Evolutionary conservation across 2,888 invertebrate species (phyloP), one percentile per base, ranked within the genome.

Genomic region (Beris chalybata): DNA sequence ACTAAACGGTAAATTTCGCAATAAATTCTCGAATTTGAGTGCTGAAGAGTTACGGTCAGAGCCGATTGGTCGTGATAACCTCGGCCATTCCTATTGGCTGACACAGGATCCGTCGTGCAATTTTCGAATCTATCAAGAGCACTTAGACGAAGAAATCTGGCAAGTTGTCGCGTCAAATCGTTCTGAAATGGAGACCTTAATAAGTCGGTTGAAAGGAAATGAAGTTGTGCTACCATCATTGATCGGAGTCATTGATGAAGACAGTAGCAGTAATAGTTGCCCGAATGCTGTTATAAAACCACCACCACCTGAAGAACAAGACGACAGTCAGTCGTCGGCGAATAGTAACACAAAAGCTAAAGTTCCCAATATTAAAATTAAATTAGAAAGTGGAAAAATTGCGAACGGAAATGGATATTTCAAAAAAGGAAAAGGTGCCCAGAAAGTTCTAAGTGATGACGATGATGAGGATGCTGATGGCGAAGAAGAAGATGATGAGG

Each of bases 141-240:
- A 98, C 77, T 87, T 92, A 71, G 97, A 98, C 80, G 97, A 98
- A 77, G 95, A 97, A 78, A 92, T 92, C 12, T 97, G 96, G 96
- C 89, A 91, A 76, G 85, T 96, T 54, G 91, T 97, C 70, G 96
- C 95, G 70, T 91, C 95, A 79, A 87, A 87, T 82, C 83, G 93
- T 71, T 91, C 91, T 72, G 92, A 92, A 72, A 83, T 97, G 72
- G 88, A 90, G 7, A 86, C 86, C 75, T 84, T 97, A 44, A 93
- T 96, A 77, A 83, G 84, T 52, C 86, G 89, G 70, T 81, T 95
- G 61, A 88, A 87, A 65, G 90, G 89, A 15, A 90, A 92, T 74
- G 86, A 87, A 68, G 84, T 86, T 30, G 85, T 86, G 67, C 77
- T 84, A 68, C 83, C 83, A 0, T 79, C 79, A 43, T 79, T 83